These are phyloP conservation scores for Zaprionus ghesquierei DNA, from an alignment of 1,140 invertebrate genomes.

Conservation along the genomic window DNA sequence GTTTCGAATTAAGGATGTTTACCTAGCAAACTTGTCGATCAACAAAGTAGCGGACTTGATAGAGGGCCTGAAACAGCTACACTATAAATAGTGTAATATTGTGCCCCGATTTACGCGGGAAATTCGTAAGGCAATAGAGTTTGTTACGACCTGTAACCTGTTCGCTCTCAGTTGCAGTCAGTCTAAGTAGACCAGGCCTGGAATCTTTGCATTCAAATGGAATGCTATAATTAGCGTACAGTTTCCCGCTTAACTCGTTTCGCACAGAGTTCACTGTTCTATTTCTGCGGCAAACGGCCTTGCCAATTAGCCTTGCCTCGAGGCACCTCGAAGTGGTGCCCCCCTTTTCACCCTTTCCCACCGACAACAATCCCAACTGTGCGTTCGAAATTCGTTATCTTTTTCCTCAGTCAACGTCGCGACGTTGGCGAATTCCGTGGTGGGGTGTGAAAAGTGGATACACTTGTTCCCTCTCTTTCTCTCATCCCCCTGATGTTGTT, in stretches of 20 bases:
- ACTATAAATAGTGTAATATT: not conserved
- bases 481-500: not conserved
- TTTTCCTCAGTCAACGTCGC: constrained; percentile 14
- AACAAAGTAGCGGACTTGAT: no score
- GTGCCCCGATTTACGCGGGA: not conserved
- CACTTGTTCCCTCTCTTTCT: constrained; percentile 51
- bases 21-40: no score
- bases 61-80: no score
- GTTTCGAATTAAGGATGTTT: not conserved
- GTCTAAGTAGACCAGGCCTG: not conserved
- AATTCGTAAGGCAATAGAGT: not conserved
- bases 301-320: constrained; percentile 63
- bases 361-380: not conserved
- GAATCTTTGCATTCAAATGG: not conserved
- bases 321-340: not conserved
- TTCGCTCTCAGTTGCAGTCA: not conserved
- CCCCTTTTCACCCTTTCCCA: not conserved
- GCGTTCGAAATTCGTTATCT: constrained; percentile 10
- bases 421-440: constrained; percentile 36
- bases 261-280: not conserved
- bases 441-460: constrained; percentile 62
- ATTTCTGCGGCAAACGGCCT: constrained; percentile 46
- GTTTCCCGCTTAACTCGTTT: not conserved
- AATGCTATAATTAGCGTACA: constrained; percentile 3
- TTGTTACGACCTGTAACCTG: not conserved